These are phyloP conservation scores for Hystrix cristata DNA, from an alignment of 2,113 vertebrate genomes.

Conservation along the genomic window DNA sequence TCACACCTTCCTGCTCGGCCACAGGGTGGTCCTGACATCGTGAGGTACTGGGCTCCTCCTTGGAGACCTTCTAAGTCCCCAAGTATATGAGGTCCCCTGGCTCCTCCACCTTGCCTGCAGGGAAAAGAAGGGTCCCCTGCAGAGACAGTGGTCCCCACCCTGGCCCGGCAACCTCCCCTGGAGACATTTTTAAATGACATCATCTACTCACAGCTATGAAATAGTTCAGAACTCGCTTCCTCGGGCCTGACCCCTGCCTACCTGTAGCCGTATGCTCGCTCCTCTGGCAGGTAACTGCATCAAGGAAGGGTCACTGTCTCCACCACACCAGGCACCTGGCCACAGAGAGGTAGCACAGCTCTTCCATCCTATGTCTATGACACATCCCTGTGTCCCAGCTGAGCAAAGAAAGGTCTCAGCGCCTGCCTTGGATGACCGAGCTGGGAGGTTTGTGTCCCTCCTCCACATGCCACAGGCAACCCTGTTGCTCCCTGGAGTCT, in stretches of 20 bases:
- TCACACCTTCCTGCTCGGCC: background rate
- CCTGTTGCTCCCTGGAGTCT: background rate
- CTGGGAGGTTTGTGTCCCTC: fast-evolving
- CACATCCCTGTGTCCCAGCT: too few species aligned
- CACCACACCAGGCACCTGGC: background rate
- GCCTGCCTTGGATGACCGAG: background rate
- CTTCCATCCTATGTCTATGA: background rate
- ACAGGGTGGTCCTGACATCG: background rate
- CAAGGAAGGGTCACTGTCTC: fast-evolving
- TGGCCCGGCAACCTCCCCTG: background rate
- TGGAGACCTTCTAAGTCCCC: background rate
- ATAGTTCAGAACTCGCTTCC: background rate
- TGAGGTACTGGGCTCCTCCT: too few species aligned
- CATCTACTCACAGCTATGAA: background rate
- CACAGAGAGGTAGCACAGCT: too few species aligned
- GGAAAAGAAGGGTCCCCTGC: background rate
- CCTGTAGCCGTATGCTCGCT: fast-evolving
- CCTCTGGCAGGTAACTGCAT: fast-evolving
- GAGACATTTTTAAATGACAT: background rate
- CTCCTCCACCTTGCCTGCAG: background rate
- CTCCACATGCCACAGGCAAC: background rate
- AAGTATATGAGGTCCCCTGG: fast-evolving
- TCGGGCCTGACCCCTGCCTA: background rate
- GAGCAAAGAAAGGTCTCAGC: background rate
- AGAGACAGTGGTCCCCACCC: background rate